Evolutionary conservation across 2,888 invertebrate species (phyloP).

Genomic region (Cremastinae sp.): DNA sequence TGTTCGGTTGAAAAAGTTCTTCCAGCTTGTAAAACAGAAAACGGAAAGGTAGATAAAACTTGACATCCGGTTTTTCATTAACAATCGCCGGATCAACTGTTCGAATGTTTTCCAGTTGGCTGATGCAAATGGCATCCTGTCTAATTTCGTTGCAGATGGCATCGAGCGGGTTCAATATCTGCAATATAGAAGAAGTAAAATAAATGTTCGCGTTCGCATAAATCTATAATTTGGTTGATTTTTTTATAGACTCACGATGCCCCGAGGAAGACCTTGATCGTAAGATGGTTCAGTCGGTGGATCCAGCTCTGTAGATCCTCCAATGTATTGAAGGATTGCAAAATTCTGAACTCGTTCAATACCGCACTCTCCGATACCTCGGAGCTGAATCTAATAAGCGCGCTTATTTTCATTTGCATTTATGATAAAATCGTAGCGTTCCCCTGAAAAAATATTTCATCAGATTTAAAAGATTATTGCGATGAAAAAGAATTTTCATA

Average conservation of each 20-base stretch:
- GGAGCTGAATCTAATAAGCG: conserved; percentile 95
- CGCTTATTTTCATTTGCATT: conserved; percentile 90
- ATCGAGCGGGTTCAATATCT: conserved; percentile 95
- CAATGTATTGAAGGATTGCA: conserved; percentile 91
- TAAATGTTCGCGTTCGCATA: background rate
- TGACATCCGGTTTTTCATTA: conserved; percentile 91
- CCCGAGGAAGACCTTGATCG: conserved; percentile 93
- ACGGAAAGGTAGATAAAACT: conserved; percentile 94
- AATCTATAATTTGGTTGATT: background rate
- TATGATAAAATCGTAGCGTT: conserved; percentile 95
- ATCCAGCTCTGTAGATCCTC: conserved; percentile 92
- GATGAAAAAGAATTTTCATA: background rate
- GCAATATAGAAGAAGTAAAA: conserved; percentile 70
- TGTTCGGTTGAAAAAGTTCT: conserved; percentile 92
- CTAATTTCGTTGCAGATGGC: conserved; percentile 90
- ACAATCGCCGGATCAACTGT: conserved; percentile 90
- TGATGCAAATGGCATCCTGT: conserved; percentile 92
- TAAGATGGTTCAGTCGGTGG: conserved; percentile 88
- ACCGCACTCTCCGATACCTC: conserved; percentile 95
- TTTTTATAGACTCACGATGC: conserved; percentile 87
- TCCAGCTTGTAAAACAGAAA: conserved; percentile 93
- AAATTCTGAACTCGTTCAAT: conserved; percentile 91
- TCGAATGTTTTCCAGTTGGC: conserved; percentile 90
- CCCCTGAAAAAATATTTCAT: conserved; percentile 83
- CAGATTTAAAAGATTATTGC: background rate